phyloP scores from a whole-genome alignment of 2,113 vertebrate genomes.

The Periophthalmus modestus region DNA sequence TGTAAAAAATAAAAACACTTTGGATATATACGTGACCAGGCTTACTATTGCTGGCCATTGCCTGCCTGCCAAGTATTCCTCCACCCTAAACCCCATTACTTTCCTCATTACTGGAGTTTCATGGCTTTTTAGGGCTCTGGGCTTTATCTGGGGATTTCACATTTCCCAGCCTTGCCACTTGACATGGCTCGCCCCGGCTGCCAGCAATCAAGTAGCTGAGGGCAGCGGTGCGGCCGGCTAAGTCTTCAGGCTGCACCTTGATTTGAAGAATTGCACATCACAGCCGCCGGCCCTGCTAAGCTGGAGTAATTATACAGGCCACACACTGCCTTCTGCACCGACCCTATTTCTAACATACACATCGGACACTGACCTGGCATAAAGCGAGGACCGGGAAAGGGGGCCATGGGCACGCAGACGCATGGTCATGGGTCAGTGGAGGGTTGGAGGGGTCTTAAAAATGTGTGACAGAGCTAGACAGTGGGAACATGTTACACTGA shows the following conservation, averaged over 20 bases:
- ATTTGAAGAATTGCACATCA: constrained; percentile 69
- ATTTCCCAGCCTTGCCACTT: constrained; percentile 70
- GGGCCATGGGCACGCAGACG: constrained; percentile 27
- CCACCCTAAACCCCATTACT: constrained; percentile 70
- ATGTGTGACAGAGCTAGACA: constrained; percentile 22
- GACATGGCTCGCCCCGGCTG: constrained; percentile 68
- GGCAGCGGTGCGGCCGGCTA: constrained; percentile 39
- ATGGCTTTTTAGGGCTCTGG: constrained; percentile 72
- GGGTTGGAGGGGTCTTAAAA: constrained; percentile 49
- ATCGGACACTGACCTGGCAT: constrained; percentile 61
- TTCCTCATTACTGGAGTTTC: constrained; percentile 76
- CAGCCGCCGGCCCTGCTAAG: constrained; percentile 63
- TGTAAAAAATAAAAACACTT: not conserved
- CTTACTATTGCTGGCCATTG: constrained; percentile 30
- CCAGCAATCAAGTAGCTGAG: constrained; percentile 68
- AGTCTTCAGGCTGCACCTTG: constrained; percentile 70
- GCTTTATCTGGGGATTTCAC: constrained; percentile 79
- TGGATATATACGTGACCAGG: constrained; percentile 7
- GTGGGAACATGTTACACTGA: constrained; percentile 19
- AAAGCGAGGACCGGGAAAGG: constrained; percentile 36
- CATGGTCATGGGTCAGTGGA: constrained; percentile 44
- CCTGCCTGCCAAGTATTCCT: constrained; percentile 62
- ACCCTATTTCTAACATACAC: constrained; percentile 31
- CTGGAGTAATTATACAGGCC: constrained; percentile 70
- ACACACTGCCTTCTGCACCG: constrained; percentile 56